phyloP scores from a whole-genome alignment of 2,888 invertebrate genomes.

The Platycheirus albimanus region DNA sequence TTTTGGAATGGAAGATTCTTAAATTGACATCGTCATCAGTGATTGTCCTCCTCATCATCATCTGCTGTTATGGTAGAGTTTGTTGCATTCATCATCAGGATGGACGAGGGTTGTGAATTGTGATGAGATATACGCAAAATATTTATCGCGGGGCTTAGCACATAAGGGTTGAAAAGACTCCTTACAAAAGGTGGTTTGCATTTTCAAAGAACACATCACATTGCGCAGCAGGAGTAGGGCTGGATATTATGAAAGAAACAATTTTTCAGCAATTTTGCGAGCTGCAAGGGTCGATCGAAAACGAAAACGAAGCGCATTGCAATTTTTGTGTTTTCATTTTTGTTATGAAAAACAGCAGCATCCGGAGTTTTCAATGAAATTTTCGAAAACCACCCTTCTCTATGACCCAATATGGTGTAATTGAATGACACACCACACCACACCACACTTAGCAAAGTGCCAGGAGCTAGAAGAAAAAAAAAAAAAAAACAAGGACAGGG shows the following conservation, averaged over 20 bases:
- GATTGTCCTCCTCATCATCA: constrained; percentile 54
- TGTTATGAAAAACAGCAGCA: constrained; percentile 42
- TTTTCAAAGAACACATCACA: constrained; percentile 19
- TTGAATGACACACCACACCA: constrained; percentile 65
- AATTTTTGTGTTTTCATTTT: constrained; percentile 42
- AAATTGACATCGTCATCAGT: constrained; percentile 67
- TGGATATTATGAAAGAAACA: constrained; percentile 19
- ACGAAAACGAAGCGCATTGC: constrained; percentile 30
- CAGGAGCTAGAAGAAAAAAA: constrained; percentile 22
- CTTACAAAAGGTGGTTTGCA: constrained; percentile 38
- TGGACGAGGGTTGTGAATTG: constrained; percentile 47
- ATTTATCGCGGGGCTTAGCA: constrained; percentile 32
- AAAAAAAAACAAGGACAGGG: too few relatives aligned
- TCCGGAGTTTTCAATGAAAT: constrained; percentile 36
- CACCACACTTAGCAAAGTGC: constrained; percentile 44
- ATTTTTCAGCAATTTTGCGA: constrained; percentile 47
- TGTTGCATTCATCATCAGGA: constrained; percentile 31
- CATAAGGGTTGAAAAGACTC: constrained; percentile 41
- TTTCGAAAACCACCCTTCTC: constrained; percentile 32
- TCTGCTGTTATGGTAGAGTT: constrained; percentile 21
- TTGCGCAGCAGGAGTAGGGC: constrained; percentile 51
- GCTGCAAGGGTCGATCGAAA: constrained; percentile 26
- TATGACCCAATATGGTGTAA: constrained; percentile 67
- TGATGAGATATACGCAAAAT: constrained; percentile 50
- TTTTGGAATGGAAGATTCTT: constrained; percentile 39